Evolutionary conservation across 2,888 invertebrate genomes (phyloP).

Genomic region (Diplolepis rosae): DNA sequence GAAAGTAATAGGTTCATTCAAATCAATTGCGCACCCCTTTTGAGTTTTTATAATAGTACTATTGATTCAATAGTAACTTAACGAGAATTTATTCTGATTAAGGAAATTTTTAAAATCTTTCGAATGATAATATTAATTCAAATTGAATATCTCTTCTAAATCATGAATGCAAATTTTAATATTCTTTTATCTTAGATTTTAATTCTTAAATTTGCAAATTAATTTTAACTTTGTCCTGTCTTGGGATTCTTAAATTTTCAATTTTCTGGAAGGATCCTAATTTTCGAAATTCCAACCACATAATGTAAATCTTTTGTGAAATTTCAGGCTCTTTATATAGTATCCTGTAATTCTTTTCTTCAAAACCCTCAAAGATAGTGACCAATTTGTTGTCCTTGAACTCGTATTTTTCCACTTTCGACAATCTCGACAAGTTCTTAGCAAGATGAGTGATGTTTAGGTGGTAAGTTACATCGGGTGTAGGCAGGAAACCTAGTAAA

Average conservation of each 20-base stretch:
- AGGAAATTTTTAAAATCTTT: too few relatives aligned
- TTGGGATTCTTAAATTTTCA: neutral
- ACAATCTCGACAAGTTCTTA: neutral
- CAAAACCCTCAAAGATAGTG: conserved; percentile 10
- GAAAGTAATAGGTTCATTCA: too few relatives aligned
- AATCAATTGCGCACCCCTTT: too few relatives aligned
- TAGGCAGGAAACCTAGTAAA: conserved; percentile 47
- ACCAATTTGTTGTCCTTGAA: neutral
- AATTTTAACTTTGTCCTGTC: neutral
- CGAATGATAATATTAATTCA: too few relatives aligned
- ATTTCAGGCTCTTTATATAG: neutral
- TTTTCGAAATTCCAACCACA: neutral
- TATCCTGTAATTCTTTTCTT: neutral
- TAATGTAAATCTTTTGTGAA: neutral
- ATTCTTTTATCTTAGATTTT: too few relatives aligned
- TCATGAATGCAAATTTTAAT: too few relatives aligned
- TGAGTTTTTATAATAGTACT: too few relatives aligned
- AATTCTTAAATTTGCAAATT: too few relatives aligned
- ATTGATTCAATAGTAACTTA: too few relatives aligned
- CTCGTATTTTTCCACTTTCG: conserved; percentile 6
- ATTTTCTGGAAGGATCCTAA: neutral
- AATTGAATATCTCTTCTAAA: too few relatives aligned
- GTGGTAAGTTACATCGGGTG: conserved; percentile 37
- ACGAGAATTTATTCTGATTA: too few relatives aligned
- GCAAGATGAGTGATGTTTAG: conserved; percentile 39